phyloP scores from a whole-genome alignment of 2,888 invertebrate species.

The Brachypalpus laphriformis region DNA sequence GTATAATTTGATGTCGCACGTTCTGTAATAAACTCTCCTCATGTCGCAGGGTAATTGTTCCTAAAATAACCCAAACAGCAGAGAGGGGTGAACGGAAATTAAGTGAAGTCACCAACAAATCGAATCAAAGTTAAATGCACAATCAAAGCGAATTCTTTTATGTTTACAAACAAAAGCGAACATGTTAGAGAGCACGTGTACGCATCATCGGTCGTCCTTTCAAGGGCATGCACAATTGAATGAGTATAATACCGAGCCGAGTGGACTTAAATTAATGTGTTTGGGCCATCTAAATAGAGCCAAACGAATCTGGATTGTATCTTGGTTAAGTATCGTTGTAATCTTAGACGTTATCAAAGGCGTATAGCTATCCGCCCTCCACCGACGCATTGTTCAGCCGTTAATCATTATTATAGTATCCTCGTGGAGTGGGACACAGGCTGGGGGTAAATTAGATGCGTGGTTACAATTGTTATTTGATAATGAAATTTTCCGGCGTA shows the following conservation, averaged over 20 bases:
- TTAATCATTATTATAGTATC: neutral
- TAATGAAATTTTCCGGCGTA: neutral
- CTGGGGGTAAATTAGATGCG: neutral
- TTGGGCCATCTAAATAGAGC: neutral
- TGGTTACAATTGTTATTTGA: neutral
- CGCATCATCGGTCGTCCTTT: neutral
- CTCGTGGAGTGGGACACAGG: neutral
- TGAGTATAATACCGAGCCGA: neutral
- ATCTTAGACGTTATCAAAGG: conserved; percentile 8
- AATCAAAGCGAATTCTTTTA: neutral
- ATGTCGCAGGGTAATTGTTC: neutral
- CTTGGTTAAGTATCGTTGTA: neutral
- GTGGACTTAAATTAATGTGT: neutral
- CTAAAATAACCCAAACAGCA: neutral
- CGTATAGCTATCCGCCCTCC: neutral
- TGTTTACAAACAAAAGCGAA: neutral
- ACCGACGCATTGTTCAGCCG: neutral
- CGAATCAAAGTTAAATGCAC: neutral
- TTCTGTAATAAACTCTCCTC: neutral
- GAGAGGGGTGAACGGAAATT: neutral
- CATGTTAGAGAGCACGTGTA: neutral
- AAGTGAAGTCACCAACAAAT: neutral
- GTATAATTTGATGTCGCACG: neutral
- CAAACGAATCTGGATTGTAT: neutral
- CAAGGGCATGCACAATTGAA: neutral